Base-by-base conservation (phyloP, 2,113 vertebrate genomes). In the Plotosus lineatus region DNA sequence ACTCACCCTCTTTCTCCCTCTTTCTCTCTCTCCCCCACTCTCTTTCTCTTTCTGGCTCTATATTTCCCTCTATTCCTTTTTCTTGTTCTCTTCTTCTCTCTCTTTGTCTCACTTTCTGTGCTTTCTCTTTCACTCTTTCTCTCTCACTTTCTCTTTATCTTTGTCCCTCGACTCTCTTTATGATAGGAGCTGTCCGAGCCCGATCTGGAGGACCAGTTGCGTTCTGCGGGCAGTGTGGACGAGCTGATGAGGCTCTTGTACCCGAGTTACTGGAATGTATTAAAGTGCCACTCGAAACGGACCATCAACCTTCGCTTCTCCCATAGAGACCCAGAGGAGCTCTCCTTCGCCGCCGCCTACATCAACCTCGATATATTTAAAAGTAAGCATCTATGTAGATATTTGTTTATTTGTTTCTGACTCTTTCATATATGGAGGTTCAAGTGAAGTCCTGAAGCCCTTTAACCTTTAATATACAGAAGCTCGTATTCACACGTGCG, bases 161-260 rank as follows among this genome's bases (percentile, higher is more conserved):
- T n/a, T n/a, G n/a, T n/a, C n/a, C n/a, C n/a, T n/a, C n/a, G n/a
- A n/a, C n/a, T n/a, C n/a, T n/a, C n/a, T n/a, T n/a, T n/a, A n/a
- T n/a, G n/a, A n/a, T 91, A 98, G 97, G 94, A 92, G 81, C 85
- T 92, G 75, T 87, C 92, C 77, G 91, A 91, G 89, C 94, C 88
- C 82, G 95, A 96, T 69, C 89, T 97, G 92, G 97, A 98, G 89
- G 93, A 97, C 60, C 95, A 94, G 88, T 85, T 99, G 89, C 94
- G 97, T 6, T 95, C 95, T 0, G 97, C 94, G 72, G 96, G 96
- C 88, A 99, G 94, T 75, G 96, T 99, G 66, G 97, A 99, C 86
- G 97, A 99, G 84, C 94, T 99, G 82, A 97, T 99, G 96, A 95
- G 90, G 81, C 93, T 99, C 0, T 94, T 99, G 76, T 98, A 99